Conservation (phyloP, 2,113 vertebrate genomes). For the Indicator indicator region DNA sequence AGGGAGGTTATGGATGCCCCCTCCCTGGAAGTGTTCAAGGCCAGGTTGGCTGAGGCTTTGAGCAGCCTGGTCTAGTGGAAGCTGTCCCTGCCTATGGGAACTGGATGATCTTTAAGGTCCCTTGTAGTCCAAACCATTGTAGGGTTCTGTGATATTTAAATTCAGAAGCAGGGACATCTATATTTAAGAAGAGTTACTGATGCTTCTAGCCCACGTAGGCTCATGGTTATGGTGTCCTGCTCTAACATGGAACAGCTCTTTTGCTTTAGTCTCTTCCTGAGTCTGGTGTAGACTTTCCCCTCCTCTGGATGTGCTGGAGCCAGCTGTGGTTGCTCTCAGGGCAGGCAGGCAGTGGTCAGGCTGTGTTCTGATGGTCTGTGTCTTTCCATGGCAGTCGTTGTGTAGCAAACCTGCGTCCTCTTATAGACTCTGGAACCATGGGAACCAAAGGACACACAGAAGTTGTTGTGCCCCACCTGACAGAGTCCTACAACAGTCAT, state of each 20-base stretch:
- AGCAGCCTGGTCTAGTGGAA: too few relatives aligned
- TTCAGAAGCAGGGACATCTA: not conserved
- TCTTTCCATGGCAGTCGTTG: slow-evolving; percentile 83
- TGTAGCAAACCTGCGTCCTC: slow-evolving; percentile 91
- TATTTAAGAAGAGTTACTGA: not conserved
- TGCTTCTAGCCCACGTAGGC: not conserved
- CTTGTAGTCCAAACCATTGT: too few relatives aligned
- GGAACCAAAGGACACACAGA: slow-evolving; percentile 99
- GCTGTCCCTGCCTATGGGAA: too few relatives aligned
- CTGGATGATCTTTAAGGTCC: too few relatives aligned
- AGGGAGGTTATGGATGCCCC: too few relatives aligned
- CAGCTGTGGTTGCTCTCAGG: not conserved
- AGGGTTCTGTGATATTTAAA: not conserved
- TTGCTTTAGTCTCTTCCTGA: not conserved
- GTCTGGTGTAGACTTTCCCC: not conserved
- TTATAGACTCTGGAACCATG: slow-evolving; percentile 98
- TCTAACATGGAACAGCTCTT: not conserved
- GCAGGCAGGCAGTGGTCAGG: not conserved
- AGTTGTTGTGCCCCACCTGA: slow-evolving; percentile 92
- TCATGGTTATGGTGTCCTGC: not conserved
- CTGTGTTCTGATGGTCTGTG: slow-evolving; percentile 1
- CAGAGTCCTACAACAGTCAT: slow-evolving; percentile 97
- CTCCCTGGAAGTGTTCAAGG: too few relatives aligned
- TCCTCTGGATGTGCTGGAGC: not conserved
- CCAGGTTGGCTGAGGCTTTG: too few relatives aligned